Evolutionary conservation across 2,797 vertebrate genomes (phyloP).

Genomic region (Sciurus vulgaris): DNA sequence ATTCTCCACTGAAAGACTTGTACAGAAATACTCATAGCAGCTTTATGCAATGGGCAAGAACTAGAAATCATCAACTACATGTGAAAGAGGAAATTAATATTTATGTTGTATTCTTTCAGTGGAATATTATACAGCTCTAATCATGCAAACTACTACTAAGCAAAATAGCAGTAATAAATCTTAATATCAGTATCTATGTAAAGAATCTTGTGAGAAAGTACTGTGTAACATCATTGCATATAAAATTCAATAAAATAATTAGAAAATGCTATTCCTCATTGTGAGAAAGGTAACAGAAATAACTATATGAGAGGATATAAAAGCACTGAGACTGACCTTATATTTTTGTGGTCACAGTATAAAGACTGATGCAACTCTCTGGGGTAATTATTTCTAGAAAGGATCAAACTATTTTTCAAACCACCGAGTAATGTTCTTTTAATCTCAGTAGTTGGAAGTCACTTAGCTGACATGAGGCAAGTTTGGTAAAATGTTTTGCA

Average conservation of each 20-base stretch:
- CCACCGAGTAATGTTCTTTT: background rate
- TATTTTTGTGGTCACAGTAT: background rate
- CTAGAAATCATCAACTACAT: background rate
- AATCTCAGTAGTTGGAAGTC: background rate
- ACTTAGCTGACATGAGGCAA: background rate
- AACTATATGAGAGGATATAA: background rate
- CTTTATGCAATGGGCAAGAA: background rate
- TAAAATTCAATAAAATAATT: background rate
- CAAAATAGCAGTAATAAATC: background rate
- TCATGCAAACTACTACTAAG: too few relatives aligned
- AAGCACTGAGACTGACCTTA: background rate
- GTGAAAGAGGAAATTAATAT: background rate
- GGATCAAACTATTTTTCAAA: background rate
- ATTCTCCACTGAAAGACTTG: too few relatives aligned
- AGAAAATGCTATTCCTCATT: background rate
- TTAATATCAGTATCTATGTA: background rate
- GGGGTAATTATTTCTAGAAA: background rate
- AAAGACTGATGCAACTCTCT: background rate
- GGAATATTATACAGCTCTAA: background rate
- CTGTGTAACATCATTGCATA: background rate
- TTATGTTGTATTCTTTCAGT: too few relatives aligned
- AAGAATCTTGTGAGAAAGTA: background rate
- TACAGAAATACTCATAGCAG: fast-evolving
- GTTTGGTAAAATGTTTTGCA: background rate
- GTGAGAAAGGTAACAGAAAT: background rate